phyloP scores from a whole-genome alignment of 2,797 vertebrate species.

The Characodon lateralis region DNA sequence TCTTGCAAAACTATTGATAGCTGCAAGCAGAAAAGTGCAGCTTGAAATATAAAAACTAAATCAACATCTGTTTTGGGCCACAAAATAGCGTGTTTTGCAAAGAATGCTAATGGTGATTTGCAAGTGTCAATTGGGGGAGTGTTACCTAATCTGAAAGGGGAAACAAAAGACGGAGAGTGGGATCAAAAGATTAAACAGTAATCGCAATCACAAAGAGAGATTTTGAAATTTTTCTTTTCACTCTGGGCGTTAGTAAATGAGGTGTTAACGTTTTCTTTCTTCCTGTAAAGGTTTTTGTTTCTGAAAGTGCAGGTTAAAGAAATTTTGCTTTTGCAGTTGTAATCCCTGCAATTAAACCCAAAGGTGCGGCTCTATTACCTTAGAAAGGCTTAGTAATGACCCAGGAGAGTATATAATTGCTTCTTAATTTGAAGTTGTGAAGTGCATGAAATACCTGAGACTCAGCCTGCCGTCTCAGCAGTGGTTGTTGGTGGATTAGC shows the following conservation, averaged over 20 bases:
- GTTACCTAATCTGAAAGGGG: slow-evolving; percentile 20
- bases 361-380: slow-evolving; percentile 72
- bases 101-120: slow-evolving; percentile 17
- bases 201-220: slow-evolving; percentile 33
- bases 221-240: slow-evolving; percentile 46
- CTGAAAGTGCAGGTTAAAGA: slow-evolving; percentile 57
- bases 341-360: slow-evolving; percentile 76
- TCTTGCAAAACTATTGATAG: neutral
- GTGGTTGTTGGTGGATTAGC: slow-evolving; percentile 56
- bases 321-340: slow-evolving; percentile 59
- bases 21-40: neutral
- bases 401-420: slow-evolving; percentile 75
- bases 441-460: slow-evolving; percentile 70
- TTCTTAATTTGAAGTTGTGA: slow-evolving; percentile 78
- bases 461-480: slow-evolving; percentile 62
- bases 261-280: slow-evolving; percentile 57
- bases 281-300: slow-evolving; percentile 48
- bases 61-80: slow-evolving; percentile 12
- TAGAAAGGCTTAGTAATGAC: slow-evolving; percentile 71
- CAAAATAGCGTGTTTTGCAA: slow-evolving; percentile 31
- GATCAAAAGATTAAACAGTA: slow-evolving; percentile 17
- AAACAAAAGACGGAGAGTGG: neutral
- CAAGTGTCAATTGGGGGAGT: neutral
- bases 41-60: neutral
- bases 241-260: slow-evolving; percentile 38